Percentiles rank a stretch among this genome's conserved stretches.
Conservation (phyloP, 2,113 vertebrate species). For the Oryzias javanicus region DNA sequence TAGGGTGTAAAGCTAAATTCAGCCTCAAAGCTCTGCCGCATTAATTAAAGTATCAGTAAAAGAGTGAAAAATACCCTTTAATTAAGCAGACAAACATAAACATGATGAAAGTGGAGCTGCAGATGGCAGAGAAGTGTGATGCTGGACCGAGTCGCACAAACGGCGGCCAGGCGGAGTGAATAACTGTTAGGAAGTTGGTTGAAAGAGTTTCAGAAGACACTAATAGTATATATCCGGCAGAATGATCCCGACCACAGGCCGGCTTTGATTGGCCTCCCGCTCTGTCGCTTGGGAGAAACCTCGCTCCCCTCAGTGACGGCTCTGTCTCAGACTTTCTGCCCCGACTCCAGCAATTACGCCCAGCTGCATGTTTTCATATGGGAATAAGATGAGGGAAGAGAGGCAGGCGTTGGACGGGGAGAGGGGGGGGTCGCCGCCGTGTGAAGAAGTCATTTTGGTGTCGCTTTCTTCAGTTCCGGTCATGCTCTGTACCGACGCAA, state of each 20-base stretch:
- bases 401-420: slow-evolving; percentile 10
- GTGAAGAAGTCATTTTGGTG: slow-evolving; percentile 80
- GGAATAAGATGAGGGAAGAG: slow-evolving; percentile 38
- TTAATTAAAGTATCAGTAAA: slow-evolving; percentile 40
- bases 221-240: slow-evolving; percentile 58
- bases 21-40: slow-evolving; percentile 17
- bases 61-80: slow-evolving; percentile 44
- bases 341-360: slow-evolving; percentile 78
- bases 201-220: slow-evolving; percentile 45
- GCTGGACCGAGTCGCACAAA: slow-evolving; percentile 46
- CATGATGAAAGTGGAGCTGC: slow-evolving; percentile 55
- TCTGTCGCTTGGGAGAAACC: slow-evolving; percentile 54
- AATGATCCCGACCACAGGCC: slow-evolving; percentile 52
- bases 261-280: slow-evolving; percentile 61
- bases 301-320: slow-evolving; percentile 53
- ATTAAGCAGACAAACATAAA: slow-evolving; percentile 58
- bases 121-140: slow-evolving; percentile 60
- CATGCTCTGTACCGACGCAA: slow-evolving; percentile 80
- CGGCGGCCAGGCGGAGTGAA: slow-evolving; percentile 50
- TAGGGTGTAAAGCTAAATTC: slow-evolving; percentile 22
- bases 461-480: slow-evolving; percentile 81
- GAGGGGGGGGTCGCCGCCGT: slow-evolving; percentile 37
- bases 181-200: slow-evolving; percentile 42
- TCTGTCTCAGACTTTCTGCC: slow-evolving; percentile 73
- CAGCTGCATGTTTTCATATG: slow-evolving; percentile 70